phyloP scores from a whole-genome alignment of 1,140 invertebrate species.

The Bombus affinis region DNA sequence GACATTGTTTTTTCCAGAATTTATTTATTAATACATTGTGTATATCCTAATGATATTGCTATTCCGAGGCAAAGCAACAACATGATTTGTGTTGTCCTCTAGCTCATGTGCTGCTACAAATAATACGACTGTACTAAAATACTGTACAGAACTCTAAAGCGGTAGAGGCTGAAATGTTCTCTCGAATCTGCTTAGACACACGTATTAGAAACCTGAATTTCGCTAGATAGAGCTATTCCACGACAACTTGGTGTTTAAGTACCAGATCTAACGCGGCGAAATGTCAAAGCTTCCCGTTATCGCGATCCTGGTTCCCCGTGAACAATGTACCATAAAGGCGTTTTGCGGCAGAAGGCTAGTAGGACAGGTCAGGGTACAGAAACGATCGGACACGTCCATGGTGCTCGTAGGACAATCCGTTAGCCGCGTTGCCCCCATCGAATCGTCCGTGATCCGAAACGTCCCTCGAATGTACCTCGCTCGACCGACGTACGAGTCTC shows the following conservation, averaged over 20 bases:
- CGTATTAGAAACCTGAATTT: neutral
- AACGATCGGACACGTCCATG: constrained; percentile 30
- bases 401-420: constrained; percentile 45
- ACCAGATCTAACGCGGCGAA: constrained; percentile 12
- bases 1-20: rapidly evolving
- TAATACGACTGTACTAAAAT: too few species aligned
- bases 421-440: constrained; percentile 43
- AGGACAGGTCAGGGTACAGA: constrained; percentile 37
- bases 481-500: neutral
- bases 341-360: constrained; percentile 31
- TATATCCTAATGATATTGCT: too few species aligned
- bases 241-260: neutral
- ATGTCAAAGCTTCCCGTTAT: constrained; percentile 45
- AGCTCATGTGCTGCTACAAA: too few species aligned
- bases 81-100: rapidly evolving
- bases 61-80: too few species aligned
- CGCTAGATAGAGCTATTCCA: neutral
- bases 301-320: constrained; percentile 28
- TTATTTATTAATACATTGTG: too few species aligned
- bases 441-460: constrained; percentile 63
- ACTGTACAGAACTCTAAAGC: too few species aligned
- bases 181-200: neutral
- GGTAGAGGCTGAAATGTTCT: neutral
- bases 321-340: constrained; percentile 42
- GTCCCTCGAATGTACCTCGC: constrained; percentile 8